Conservation (phyloP, 2,797 vertebrate species). For the Setipinna tenuifilis region DNA sequence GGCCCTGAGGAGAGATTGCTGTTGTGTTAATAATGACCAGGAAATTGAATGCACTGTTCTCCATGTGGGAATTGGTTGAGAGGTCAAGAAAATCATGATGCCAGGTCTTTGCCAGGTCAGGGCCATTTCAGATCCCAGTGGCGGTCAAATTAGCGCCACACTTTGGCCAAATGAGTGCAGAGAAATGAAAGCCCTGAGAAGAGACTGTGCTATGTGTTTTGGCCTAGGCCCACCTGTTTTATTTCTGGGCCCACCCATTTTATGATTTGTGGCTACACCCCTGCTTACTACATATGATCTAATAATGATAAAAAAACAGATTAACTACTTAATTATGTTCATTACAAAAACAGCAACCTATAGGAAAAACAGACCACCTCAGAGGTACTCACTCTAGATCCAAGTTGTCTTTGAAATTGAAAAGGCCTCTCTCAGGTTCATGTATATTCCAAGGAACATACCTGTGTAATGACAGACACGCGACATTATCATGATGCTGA, state of each 20-base stretch:
- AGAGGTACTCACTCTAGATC: conserved; percentile 78
- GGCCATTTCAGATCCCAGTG: no score
- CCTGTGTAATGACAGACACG: conserved; percentile 63
- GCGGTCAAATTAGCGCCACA: no score
- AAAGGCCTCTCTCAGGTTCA: conserved; percentile 82
- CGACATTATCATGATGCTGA: neutral
- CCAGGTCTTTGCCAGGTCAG: no score
- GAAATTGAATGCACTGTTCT: neutral
- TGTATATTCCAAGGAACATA: conserved; percentile 94
- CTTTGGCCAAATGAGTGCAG: no score
- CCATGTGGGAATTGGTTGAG: neutral
- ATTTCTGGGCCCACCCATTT: no score
- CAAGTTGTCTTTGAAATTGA: conserved; percentile 83
- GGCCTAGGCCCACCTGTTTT: no score
- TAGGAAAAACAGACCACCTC: no score
- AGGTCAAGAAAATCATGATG: no score
- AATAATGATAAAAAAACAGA: neutral
- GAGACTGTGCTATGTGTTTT: neutral
- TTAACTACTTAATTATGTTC: no score
- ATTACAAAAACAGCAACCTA: no score
- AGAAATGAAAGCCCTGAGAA: no score
- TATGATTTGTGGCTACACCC: neutral
- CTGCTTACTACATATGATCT: neutral
- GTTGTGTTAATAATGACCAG: neutral
- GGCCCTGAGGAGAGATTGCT: conserved; percentile 69